phyloP scores from a whole-genome alignment of 2,797 vertebrate species.

The Hybognathus amarus region DNA sequence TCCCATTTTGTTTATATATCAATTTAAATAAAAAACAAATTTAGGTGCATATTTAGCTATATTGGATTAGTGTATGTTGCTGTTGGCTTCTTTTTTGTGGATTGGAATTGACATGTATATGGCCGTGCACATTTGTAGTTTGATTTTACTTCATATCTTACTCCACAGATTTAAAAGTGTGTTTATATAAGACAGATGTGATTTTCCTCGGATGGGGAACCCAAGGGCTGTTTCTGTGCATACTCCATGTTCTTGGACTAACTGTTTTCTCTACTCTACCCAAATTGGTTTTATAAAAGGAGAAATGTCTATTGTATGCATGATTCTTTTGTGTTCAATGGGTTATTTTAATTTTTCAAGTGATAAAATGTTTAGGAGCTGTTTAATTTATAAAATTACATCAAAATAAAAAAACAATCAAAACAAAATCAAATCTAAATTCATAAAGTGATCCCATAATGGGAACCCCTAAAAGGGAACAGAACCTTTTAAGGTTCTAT shows the following conservation, averaged over 20 bases:
- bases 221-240: conserved; percentile 20
- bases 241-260: conserved; percentile 22
- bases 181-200: conserved; percentile 26
- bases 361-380: not conserved
- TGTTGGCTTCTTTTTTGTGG: not conserved
- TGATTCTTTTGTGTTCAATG: not conserved
- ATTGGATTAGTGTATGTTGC: not conserved
- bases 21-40: not conserved
- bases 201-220: conserved; percentile 6
- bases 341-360: not conserved
- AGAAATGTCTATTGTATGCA: not conserved
- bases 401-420: not conserved
- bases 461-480: not conserved
- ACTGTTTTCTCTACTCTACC: not conserved
- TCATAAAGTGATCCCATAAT: not conserved
- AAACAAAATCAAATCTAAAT: not conserved
- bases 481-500: not conserved
- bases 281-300: not conserved
- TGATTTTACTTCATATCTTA: conserved; percentile 6
- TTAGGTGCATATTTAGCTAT: not conserved
- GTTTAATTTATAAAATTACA: not conserved
- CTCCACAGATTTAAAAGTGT: conserved; percentile 11
- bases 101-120: not conserved
- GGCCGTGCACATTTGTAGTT: not conserved
- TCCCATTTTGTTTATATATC: not conserved